Evolutionary conservation across 2,797 vertebrate genomes (phyloP).

Genomic region (Phylloscopus collybita): DNA sequence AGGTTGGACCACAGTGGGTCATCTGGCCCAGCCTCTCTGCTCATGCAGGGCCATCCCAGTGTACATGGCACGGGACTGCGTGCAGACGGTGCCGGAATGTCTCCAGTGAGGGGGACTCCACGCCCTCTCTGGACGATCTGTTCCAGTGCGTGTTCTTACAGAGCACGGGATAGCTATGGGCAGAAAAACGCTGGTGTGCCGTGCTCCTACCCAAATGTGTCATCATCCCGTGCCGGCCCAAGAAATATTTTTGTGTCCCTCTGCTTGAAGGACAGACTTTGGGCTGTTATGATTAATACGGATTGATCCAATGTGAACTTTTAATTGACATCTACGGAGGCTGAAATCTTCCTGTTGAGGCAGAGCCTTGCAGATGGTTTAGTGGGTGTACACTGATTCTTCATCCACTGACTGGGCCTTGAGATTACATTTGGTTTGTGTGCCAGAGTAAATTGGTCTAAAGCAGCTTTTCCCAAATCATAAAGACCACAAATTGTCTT

Average conservation of each 20-base stretch:
- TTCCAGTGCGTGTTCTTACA: not conserved
- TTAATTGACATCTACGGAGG: accelerated
- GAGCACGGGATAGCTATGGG: accelerated
- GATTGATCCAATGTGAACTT: not conserved
- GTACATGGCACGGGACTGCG: not conserved
- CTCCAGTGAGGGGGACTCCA: not conserved
- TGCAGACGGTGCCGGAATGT: not conserved
- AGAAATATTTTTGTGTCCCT: not conserved
- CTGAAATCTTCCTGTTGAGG: not conserved
- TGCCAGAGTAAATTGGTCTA: not conserved
- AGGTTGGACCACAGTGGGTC: accelerated
- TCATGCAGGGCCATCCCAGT: not conserved
- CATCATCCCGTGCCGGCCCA: accelerated
- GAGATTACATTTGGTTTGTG: not conserved
- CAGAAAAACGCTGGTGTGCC: accelerated
- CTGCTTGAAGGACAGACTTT: not conserved
- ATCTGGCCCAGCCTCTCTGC: not conserved
- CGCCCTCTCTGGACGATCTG: not conserved
- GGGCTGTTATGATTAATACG: not conserved
- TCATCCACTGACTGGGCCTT: not conserved
- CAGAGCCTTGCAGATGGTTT: not conserved
- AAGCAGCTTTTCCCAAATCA: not conserved
- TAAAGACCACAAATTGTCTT: not conserved
- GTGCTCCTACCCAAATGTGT: accelerated
- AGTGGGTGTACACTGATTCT: not conserved